These are phyloP conservation scores for Etheostoma spectabile DNA, from an alignment of 2,113 vertebrate genomes.

Conservation along the genomic window DNA sequence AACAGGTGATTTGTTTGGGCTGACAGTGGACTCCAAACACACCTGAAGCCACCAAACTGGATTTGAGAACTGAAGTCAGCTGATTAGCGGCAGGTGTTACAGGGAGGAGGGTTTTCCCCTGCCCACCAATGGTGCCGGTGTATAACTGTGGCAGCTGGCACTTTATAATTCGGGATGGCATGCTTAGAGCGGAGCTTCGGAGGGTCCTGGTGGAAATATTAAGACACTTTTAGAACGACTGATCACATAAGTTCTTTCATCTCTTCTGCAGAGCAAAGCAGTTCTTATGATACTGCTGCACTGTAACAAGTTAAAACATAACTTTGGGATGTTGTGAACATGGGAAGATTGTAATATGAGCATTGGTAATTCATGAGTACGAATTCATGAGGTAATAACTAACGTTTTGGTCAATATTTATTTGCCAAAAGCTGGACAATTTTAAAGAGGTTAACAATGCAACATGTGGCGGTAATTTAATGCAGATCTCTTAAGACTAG, in stretches of 20 bases:
- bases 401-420: background rate
- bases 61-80: conserved; percentile 36
- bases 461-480: background rate
- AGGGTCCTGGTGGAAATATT: conserved; percentile 58
- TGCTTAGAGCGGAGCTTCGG: conserved; percentile 36
- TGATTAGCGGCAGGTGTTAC: conserved; percentile 61
- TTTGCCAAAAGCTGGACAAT: background rate
- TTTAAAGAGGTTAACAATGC: background rate
- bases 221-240: conserved; percentile 57
- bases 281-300: conserved; percentile 1
- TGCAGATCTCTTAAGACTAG: background rate
- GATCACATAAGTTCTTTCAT: conserved; percentile 40
- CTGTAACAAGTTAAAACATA: background rate
- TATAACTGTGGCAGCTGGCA: conserved; percentile 61
- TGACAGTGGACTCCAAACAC: background rate
- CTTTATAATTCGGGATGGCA: conserved; percentile 65
- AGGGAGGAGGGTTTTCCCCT: conserved; percentile 36
- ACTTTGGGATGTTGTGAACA: background rate
- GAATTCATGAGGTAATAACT: background rate
- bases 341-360: background rate
- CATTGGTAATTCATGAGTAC: background rate
- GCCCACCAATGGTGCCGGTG: conserved; percentile 41
- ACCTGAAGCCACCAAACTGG: conserved; percentile 36
- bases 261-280: conserved; percentile 1
- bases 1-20: background rate